Evolutionary conservation across 2,113 vertebrate genomes (phyloP).

Genomic region (Hemichromis elongatus): DNA sequence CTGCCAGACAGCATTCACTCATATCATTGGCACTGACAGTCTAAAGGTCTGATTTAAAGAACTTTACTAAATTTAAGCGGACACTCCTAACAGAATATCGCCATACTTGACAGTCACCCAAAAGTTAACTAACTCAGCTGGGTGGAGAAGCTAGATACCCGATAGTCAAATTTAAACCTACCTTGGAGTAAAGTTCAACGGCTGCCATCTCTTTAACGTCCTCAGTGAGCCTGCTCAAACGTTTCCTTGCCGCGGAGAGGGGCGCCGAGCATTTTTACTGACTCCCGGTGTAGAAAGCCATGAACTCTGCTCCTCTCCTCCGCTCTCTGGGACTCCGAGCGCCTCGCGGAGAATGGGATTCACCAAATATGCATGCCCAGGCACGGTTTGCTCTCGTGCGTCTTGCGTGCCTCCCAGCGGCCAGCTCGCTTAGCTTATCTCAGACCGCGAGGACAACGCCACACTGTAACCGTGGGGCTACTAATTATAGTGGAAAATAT

Average conservation of each 20-base stretch:
- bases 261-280: background rate
- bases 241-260: background rate
- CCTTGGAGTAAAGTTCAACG: conserved; percentile 87
- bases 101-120: background rate
- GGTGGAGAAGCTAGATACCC: background rate
- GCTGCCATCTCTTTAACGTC: conserved; percentile 75
- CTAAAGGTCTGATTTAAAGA: background rate
- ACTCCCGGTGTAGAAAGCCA: background rate
- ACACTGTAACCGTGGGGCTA: background rate
- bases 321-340: background rate
- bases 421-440: background rate
- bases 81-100: background rate
- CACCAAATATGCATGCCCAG: background rate
- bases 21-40: background rate
- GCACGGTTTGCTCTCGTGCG: background rate
- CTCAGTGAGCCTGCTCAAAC: background rate
- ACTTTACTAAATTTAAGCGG: background rate
- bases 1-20: background rate
- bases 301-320: background rate
- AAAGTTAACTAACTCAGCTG: background rate
- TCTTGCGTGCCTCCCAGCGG: conserved; percentile 60
- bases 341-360: background rate
- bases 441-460: background rate
- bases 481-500: background rate
- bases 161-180: conserved; percentile 40